Evolutionary conservation across 1,140 invertebrate genomes (phyloP).

Genomic region (Sinonovacula constricta): DNA sequence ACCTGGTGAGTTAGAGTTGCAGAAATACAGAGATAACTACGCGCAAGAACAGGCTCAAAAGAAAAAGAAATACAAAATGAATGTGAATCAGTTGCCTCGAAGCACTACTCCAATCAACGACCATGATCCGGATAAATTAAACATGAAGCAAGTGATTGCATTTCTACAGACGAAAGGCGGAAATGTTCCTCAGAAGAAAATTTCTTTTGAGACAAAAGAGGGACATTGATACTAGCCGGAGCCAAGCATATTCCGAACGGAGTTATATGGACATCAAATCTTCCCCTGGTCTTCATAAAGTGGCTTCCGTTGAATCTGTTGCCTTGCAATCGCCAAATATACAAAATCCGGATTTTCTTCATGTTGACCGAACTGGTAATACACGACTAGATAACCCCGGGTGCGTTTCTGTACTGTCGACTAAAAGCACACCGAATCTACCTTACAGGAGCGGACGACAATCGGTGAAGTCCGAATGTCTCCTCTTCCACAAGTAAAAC

Average conservation of each 20-base stretch:
- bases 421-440: slow-evolving; percentile 50
- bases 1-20: slow-evolving; percentile 59
- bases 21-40: slow-evolving; percentile 55
- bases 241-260: too few relatives aligned
- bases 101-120: slow-evolving; percentile 70
- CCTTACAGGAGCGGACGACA: neutral
- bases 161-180: slow-evolving; percentile 61
- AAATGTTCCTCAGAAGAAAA: slow-evolving; percentile 35
- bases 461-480: neutral
- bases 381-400: slow-evolving; percentile 3
- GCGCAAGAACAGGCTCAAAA: slow-evolving; percentile 54
- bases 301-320: too few relatives aligned
- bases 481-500: neutral
- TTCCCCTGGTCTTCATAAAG: too few relatives aligned
- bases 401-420: slow-evolving; percentile 49
- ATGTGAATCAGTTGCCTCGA: slow-evolving; percentile 66
- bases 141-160: slow-evolving; percentile 70
- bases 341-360: too few relatives aligned
- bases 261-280: too few relatives aligned
- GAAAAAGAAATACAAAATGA: slow-evolving; percentile 63
- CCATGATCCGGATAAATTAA: slow-evolving; percentile 71
- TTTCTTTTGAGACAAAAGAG: slow-evolving; percentile 28
- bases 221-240: neutral
- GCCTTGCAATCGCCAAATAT: too few relatives aligned
- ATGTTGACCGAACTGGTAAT: too few relatives aligned